Conservation (phyloP, 2,797 vertebrate species). For the Mormyrops attenuatus region DNA sequence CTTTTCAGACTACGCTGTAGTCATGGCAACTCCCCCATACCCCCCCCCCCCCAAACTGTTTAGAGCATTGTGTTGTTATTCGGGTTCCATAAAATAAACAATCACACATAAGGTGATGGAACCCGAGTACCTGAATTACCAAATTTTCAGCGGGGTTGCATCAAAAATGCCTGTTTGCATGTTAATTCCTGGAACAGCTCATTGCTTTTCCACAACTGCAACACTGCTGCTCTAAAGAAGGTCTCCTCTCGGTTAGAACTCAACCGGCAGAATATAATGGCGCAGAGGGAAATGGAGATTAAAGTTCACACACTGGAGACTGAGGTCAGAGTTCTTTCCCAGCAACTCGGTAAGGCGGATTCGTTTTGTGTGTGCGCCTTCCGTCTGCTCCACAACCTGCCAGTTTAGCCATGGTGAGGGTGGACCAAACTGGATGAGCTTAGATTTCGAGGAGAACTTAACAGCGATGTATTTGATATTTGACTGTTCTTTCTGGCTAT, state of each 20-base stretch:
- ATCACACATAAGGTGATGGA: neutral
- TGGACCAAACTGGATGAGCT: neutral
- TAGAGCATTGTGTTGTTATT: neutral
- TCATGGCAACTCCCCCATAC: neutral
- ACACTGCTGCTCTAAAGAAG: neutral
- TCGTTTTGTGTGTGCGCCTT: neutral
- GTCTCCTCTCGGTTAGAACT: conserved; percentile 49
- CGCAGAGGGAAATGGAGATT: conserved; percentile 52
- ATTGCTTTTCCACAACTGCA: neutral
- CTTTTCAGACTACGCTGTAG: neutral
- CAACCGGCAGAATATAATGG: conserved; percentile 49
- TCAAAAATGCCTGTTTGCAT: neutral
- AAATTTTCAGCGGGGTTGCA: neutral
- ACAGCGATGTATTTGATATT: neutral
- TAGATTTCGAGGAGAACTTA: neutral
- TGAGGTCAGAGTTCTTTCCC: conserved; percentile 48
- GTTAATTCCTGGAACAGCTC: neutral
- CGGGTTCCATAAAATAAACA: neutral
- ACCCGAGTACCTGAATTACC: neutral
- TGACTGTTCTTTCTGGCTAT: neutral
- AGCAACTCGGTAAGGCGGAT: conserved; percentile 54
- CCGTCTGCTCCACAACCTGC: neutral
- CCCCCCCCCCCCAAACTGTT: neutral
- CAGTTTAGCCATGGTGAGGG: neutral
- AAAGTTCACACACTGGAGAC: conserved; percentile 50